These are phyloP conservation scores for Saccostrea echinata DNA, from an alignment of 1,140 invertebrate genomes.

Conservation along the genomic window DNA sequence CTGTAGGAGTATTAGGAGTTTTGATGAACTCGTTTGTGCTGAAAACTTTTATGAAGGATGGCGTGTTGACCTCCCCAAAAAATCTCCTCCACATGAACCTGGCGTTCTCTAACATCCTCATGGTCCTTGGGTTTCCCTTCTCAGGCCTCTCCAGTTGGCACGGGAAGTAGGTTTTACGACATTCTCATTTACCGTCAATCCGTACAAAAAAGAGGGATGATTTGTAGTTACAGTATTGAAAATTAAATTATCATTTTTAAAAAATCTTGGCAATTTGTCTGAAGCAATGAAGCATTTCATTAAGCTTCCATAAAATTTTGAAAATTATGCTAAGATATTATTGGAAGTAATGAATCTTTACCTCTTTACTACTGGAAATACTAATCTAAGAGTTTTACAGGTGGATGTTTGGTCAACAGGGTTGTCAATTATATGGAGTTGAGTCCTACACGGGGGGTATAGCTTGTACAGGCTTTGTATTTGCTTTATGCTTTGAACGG, in stretches of 20 bases:
- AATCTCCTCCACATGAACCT: slow-evolving; percentile 65
- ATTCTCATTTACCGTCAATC: too few relatives aligned
- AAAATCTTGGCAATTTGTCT: background rate
- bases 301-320: too few relatives aligned
- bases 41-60: slow-evolving; percentile 61
- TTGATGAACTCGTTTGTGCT: slow-evolving; percentile 58
- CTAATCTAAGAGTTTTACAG: slow-evolving; percentile 60
- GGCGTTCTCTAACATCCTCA: slow-evolving; percentile 64
- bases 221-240: background rate
- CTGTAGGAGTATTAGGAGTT: slow-evolving; percentile 59
- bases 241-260: background rate
- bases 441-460: slow-evolving; percentile 78
- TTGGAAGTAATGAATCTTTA: background rate
- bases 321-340: background rate
- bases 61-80: slow-evolving; percentile 56
- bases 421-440: slow-evolving; percentile 79
- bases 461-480: slow-evolving; percentile 75
- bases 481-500: slow-evolving; percentile 76
- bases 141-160: slow-evolving; percentile 66
- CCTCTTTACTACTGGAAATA: background rate
- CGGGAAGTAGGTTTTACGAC: slow-evolving; percentile 60
- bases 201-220: too few relatives aligned
- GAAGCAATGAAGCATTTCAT: background rate
- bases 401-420: slow-evolving; percentile 77
- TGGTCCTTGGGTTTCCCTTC: slow-evolving; percentile 64